Conservation (phyloP, 2,113 vertebrate species). For the Manacus vitellinus region DNA sequence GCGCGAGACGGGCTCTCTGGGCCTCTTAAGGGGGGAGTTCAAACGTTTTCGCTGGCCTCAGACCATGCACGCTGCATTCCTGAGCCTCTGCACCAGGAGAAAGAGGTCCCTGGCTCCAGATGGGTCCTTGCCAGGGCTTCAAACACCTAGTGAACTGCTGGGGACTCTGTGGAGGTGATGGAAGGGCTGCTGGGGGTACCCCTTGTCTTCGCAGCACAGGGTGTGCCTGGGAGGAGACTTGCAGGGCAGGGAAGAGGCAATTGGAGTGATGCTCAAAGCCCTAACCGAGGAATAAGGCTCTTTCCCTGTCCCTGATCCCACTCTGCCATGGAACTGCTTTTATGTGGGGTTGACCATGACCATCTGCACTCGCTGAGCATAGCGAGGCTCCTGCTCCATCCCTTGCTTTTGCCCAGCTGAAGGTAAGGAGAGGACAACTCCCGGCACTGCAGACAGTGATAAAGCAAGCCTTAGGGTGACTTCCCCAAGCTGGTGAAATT, state of each 20-base stretch:
- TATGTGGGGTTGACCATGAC: not conserved
- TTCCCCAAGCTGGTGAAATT: slow-evolving; percentile 19
- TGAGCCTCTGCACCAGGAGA: not conserved
- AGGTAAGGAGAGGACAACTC: slow-evolving; percentile 12
- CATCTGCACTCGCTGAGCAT: not conserved
- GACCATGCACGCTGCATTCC: slow-evolving; percentile 25
- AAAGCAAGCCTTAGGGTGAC: slow-evolving; percentile 46
- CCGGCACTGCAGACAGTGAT: not conserved
- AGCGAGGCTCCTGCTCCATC: not conserved
- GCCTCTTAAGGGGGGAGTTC: slow-evolving; percentile 52
- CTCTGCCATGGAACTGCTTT: not conserved
- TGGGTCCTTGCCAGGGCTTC: not conserved
- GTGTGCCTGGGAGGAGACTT: not conserved
- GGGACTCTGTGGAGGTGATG: not conserved
- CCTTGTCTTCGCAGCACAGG: not conserved
- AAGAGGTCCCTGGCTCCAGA: not conserved
- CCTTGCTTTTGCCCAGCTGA: not conserved
- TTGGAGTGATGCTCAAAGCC: not conserved
- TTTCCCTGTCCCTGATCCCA: not conserved
- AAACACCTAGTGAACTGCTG: not conserved
- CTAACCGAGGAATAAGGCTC: not conserved
- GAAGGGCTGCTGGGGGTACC: not conserved
- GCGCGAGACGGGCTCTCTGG: slow-evolving; percentile 31
- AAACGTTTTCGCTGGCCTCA: slow-evolving; percentile 34
- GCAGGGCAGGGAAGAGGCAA: not conserved